These are phyloP conservation scores for Amblyjoppa fuscipennis DNA, from an alignment of 2,888 invertebrate genomes.

Conservation along the genomic window DNA sequence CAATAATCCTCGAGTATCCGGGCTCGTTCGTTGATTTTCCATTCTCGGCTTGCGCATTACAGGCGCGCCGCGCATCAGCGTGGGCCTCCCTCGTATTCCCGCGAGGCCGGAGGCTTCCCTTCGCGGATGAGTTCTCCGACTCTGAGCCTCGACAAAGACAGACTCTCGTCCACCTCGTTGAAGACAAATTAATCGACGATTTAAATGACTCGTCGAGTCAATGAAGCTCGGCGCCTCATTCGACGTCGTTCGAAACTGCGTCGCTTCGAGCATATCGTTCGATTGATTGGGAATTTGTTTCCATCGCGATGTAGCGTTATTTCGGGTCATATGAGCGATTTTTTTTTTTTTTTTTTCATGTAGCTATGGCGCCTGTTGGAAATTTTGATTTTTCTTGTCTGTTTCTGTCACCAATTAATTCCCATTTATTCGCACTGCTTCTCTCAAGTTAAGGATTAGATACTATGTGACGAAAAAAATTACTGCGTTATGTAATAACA, in stretches of 20 bases:
- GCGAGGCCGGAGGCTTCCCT: not conserved
- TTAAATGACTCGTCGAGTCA: conserved; percentile 47
- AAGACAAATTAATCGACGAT: conserved; percentile 53
- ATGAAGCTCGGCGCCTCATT: conserved; percentile 46
- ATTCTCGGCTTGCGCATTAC: not conserved
- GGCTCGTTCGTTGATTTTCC: conserved; percentile 36
- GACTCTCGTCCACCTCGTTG: conserved; percentile 48
- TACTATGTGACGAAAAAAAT: too few species aligned
- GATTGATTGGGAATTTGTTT: conserved; percentile 1
- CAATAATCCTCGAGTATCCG: conserved; percentile 25
- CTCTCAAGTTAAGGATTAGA: too few species aligned
- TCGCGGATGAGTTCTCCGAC: not conserved
- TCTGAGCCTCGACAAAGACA: conserved; percentile 39
- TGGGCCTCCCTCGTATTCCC: conserved; percentile 7
- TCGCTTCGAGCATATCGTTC: not conserved
- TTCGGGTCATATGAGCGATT: too few species aligned
- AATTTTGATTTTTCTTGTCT: too few species aligned
- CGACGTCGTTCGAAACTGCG: conserved; percentile 1
- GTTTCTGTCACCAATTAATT: too few species aligned
- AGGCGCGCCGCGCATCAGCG: not conserved
- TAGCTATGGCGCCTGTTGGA: too few species aligned
- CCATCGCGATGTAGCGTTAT: not conserved
- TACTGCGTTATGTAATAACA: too few species aligned
- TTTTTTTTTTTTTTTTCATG: too few species aligned
- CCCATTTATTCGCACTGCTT: too few species aligned